phyloP scores from a whole-genome alignment of 2,797 vertebrate species.

The Sebastes vulpes region DNA sequence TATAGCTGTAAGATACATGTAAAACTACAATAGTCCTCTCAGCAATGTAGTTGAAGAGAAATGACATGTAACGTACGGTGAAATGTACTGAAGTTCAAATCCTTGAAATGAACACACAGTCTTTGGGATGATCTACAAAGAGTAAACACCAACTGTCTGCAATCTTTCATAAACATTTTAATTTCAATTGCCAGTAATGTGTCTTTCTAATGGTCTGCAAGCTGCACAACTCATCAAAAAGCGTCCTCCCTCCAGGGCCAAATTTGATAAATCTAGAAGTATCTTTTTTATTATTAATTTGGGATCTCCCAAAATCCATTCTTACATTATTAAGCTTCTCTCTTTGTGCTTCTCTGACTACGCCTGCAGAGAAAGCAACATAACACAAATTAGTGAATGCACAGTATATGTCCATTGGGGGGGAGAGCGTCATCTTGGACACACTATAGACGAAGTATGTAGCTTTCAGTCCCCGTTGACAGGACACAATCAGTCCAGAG shows the following conservation, averaged over 20 bases:
- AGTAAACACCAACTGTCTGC: not conserved
- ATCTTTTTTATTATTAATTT: slow-evolving; percentile 38
- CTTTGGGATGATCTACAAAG: not conserved
- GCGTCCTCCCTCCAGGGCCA: slow-evolving; percentile 14
- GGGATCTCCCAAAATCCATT: slow-evolving; percentile 34
- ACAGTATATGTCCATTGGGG: slow-evolving; percentile 41
- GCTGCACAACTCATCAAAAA: slow-evolving; percentile 15
- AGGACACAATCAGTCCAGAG: slow-evolving; percentile 75
- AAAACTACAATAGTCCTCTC: not conserved
- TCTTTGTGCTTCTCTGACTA: not conserved
- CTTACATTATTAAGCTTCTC: slow-evolving; percentile 23
- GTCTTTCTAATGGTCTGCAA: slow-evolving; percentile 35
- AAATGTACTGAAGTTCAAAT: not conserved
- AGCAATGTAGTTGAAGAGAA: too few species aligned
- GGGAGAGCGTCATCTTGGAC: slow-evolving; percentile 66
- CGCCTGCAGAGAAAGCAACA: slow-evolving; percentile 5
- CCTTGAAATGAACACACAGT: not conserved
- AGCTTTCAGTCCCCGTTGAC: slow-evolving; percentile 68
- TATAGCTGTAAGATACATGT: not conserved
- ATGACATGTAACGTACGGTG: not conserved
- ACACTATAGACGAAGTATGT: slow-evolving; percentile 70
- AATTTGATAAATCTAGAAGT: slow-evolving; percentile 24
- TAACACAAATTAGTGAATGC: slow-evolving; percentile 27
- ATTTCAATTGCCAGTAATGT: not conserved
- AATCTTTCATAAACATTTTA: not conserved